phyloP scores from a whole-genome alignment of 2,797 vertebrate genomes.

The Falco cherrug region DNA sequence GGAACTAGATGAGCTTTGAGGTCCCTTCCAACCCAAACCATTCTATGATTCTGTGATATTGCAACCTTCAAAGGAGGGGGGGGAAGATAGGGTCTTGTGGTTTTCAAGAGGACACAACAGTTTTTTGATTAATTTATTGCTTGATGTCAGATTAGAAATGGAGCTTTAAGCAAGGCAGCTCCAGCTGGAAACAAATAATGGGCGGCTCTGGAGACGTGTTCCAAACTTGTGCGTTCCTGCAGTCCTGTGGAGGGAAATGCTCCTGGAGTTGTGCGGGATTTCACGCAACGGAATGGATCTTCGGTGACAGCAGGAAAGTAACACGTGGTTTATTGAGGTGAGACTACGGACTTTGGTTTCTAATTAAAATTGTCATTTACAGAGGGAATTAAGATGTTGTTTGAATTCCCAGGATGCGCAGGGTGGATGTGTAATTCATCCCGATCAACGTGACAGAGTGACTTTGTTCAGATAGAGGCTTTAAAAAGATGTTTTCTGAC shows the following conservation, averaged over 20 bases:
- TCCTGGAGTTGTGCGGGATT: background rate
- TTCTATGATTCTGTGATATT: background rate
- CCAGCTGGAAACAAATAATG: background rate
- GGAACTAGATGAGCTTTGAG: no score
- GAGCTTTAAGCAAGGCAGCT: constrained; percentile 28
- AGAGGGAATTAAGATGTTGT: background rate
- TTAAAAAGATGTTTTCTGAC: background rate
- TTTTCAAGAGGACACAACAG: background rate
- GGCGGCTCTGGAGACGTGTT: background rate
- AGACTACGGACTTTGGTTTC: background rate
- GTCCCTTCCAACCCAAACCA: no score
- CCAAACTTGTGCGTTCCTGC: background rate
- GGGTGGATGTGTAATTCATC: background rate
- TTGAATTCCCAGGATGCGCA: background rate
- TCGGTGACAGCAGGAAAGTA: background rate
- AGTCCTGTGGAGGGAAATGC: background rate
- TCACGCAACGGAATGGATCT: background rate
- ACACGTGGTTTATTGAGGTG: background rate
- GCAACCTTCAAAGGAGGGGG: background rate
- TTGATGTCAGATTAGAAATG: background rate
- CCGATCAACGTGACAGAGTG: background rate
- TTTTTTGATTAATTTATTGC: background rate
- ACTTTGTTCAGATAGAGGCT: background rate
- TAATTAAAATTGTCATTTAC: background rate
- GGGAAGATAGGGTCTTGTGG: background rate